These are phyloP conservation scores for Zoanthus solanderi DNA, from an alignment of 92 coral and sea anemone genomes.

Conservation along the genomic window DNA sequence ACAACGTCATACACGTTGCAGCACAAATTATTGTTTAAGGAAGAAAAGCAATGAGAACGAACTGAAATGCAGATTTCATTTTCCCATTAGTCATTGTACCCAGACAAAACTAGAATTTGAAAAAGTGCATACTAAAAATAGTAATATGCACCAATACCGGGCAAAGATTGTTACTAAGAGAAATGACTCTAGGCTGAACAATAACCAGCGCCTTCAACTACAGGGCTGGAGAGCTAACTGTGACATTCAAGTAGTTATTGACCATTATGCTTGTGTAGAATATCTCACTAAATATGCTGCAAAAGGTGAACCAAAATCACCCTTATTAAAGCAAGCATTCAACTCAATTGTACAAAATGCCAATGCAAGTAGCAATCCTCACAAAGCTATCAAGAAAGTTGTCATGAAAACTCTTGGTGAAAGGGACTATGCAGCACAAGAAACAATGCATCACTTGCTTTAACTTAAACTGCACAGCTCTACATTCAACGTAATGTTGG, in stretches of 20 bases:
- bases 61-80: slow-evolving; percentile 62
- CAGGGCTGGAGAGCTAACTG: too few relatives aligned
- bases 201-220: not conserved
- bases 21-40: slow-evolving; percentile 45
- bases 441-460: slow-evolving; percentile 68
- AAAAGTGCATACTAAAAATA: slow-evolving; percentile 40
- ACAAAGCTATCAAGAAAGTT: slow-evolving; percentile 55
- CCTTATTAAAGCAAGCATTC: not conserved
- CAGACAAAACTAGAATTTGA: slow-evolving; percentile 51
- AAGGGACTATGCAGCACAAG: slow-evolving; percentile 71
- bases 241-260: too few relatives aligned
- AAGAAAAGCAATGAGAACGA: slow-evolving; percentile 31
- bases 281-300: slow-evolving; percentile 65
- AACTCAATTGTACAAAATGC: slow-evolving; percentile 51
- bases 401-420: slow-evolving; percentile 72
- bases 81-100: slow-evolving; percentile 32
- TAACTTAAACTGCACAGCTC: slow-evolving; percentile 70
- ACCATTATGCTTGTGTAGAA: slow-evolving; percentile 5
- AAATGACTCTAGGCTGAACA: slow-evolving; percentile 65
- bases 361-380: slow-evolving; percentile 52
- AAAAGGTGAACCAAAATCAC: slow-evolving; percentile 66
- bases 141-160: slow-evolving; percentile 34
- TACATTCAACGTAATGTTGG: slow-evolving; percentile 67
- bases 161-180: slow-evolving; percentile 59
- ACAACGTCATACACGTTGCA: slow-evolving; percentile 55